phyloP scores from a whole-genome alignment of 2,888 invertebrate species.

The Ormyrus rosae region DNA sequence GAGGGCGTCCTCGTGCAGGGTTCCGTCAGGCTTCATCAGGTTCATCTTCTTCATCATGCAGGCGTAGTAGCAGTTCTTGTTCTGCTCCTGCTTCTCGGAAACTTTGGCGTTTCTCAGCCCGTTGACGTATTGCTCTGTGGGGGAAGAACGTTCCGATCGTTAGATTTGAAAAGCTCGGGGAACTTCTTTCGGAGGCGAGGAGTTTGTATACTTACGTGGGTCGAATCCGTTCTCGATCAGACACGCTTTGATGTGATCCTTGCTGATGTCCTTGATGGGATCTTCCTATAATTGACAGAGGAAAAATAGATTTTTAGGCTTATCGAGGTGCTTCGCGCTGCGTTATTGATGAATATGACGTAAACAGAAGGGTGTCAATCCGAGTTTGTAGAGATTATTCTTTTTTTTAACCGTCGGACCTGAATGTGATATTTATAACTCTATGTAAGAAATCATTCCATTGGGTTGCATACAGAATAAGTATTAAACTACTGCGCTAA shows the following conservation, averaged over 20 bases:
- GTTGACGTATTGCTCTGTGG: conserved; percentile 39
- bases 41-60: conserved; percentile 63
- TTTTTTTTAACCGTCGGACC: no score
- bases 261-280: conserved; percentile 52
- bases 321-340: no score
- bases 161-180: no score
- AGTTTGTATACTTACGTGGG: conserved; percentile 40
- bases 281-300: conserved; percentile 37
- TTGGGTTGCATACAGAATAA: no score
- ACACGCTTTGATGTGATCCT: conserved; percentile 47
- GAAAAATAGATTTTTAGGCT: no score
- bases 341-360: no score
- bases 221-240: conserved; percentile 55
- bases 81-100: conserved; percentile 49
- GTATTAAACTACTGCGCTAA: no score
- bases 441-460: no score
- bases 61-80: conserved; percentile 60
- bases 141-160: neutral
- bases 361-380: no score
- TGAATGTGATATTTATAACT: no score
- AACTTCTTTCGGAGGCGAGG: neutral
- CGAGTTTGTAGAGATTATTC: no score
- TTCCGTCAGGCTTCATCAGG: conserved; percentile 61
- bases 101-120: conserved; percentile 51
- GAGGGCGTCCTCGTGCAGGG: conserved; percentile 60